Percentiles rank a stretch among this genome's conserved stretches.
phyloP scores from a whole-genome alignment of 53 echinoderm and acorn worm species.

The Hippasteria phrygiana region DNA sequence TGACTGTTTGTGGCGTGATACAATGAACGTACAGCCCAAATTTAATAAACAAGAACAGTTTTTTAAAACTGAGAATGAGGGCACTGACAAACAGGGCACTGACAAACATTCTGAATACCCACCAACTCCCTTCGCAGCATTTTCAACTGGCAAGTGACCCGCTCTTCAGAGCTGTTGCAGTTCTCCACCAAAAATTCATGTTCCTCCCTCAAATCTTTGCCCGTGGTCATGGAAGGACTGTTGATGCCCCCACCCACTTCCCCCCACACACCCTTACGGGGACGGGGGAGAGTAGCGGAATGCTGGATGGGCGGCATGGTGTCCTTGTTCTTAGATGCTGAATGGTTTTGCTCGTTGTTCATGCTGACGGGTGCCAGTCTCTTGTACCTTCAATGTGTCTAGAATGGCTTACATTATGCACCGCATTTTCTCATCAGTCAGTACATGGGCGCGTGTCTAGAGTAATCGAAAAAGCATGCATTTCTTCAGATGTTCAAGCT shows the following conservation, averaged over 20 bases:
- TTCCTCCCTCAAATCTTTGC: constrained; percentile 28
- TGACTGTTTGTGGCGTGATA: too few relatives aligned
- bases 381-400: not conserved
- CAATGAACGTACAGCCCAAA: too few relatives aligned
- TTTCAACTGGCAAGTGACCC: constrained; percentile 37
- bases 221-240: constrained; percentile 36
- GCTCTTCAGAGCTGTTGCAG: constrained; percentile 35
- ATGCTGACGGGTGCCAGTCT: constrained; percentile 24
- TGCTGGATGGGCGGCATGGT: constrained; percentile 25
- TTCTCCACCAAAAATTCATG: constrained; percentile 11
- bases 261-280: constrained; percentile 56
- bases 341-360: constrained; percentile 20
- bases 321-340: constrained; percentile 15
- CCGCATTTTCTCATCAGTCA: too few relatives aligned
- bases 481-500: too few relatives aligned
- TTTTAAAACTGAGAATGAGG: not conserved
- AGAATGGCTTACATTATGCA: not conserved
- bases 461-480: too few relatives aligned
- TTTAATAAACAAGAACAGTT: not conserved
- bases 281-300: constrained; percentile 46
- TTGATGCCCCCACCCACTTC: not conserved
- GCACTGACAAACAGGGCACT: too few relatives aligned
- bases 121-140: constrained; percentile 51
- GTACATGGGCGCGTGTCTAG: too few relatives aligned
- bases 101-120: not conserved